Conservation (phyloP, 2,888 invertebrate genomes). For the Pedicia rivosa region DNA sequence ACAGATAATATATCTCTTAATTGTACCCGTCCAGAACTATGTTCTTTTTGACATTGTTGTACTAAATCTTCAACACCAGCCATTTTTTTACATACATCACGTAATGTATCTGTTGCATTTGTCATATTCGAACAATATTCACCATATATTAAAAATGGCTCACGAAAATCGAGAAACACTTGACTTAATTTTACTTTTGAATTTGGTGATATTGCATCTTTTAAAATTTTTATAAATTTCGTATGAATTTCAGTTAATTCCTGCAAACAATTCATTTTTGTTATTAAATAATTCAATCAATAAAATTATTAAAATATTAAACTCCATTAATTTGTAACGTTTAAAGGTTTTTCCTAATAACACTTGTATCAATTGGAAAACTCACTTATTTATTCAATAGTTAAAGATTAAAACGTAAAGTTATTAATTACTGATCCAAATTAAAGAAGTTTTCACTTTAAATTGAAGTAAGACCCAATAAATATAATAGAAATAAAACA, state of each 20-base stretch:
- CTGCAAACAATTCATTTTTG: constrained; percentile 33
- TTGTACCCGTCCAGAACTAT: constrained; percentile 89
- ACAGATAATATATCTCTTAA: constrained; percentile 90
- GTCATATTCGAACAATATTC: constrained; percentile 92
- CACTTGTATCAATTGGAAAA: no score
- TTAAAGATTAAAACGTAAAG: constrained; percentile 4
- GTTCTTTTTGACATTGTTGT: constrained; percentile 77
- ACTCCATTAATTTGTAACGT: no score
- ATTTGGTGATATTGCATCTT: constrained; percentile 49
- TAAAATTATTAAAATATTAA: constrained; percentile 2
- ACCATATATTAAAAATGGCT: constrained; percentile 83
- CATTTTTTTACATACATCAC: constrained; percentile 28
- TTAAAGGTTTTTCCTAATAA: no score
- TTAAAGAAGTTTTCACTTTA: no score
- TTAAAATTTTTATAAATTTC: constrained; percentile 66
- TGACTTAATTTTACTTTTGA: constrained; percentile 46
- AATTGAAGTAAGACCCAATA: no score
- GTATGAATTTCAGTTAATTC: constrained; percentile 75
- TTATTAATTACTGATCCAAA: constrained; percentile 19
- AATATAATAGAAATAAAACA: no score
- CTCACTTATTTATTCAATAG: background rate
- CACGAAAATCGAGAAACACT: constrained; percentile 81
- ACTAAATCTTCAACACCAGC: constrained; percentile 27
- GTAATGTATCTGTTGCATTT: constrained; percentile 70
- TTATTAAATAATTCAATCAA: constrained; percentile 3